phyloP scores from a whole-genome alignment of 2,113 vertebrate genomes.

The Phasianus colchicus region DNA sequence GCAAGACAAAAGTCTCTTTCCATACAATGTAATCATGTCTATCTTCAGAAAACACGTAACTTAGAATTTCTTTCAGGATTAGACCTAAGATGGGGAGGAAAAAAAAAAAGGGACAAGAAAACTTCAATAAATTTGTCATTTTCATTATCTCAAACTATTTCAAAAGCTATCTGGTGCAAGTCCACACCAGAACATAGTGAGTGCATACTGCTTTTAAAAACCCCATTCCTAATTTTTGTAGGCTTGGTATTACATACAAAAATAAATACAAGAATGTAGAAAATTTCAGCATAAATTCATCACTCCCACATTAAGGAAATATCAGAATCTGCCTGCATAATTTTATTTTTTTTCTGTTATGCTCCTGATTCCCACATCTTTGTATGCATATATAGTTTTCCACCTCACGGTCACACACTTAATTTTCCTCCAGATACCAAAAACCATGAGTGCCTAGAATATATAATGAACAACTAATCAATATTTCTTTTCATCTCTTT shows the following conservation, averaged over 20 bases:
- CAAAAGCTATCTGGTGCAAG: too few relatives aligned
- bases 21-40: not conserved
- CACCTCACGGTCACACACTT: not conserved
- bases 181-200: not conserved
- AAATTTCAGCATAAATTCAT: not conserved
- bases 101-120: not conserved
- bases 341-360: not conserved
- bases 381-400: not conserved
- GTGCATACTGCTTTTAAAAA: not conserved
- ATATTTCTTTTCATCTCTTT: conserved; percentile 30
- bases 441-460: conserved; percentile 11
- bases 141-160: too few relatives aligned
- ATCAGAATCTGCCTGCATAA: not conserved
- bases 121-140: too few relatives aligned
- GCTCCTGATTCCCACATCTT: not conserved
- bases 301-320: not conserved
- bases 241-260: not conserved
- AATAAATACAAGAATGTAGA: not conserved
- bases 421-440: not conserved
- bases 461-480: not conserved
- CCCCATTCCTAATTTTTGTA: not conserved
- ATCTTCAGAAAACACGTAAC: not conserved
- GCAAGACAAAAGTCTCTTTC: not conserved
- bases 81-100: not conserved
- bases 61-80: not conserved